Evolutionary conservation across 2,888 invertebrate genomes (phyloP).

Genomic region (Apamea anceps): DNA sequence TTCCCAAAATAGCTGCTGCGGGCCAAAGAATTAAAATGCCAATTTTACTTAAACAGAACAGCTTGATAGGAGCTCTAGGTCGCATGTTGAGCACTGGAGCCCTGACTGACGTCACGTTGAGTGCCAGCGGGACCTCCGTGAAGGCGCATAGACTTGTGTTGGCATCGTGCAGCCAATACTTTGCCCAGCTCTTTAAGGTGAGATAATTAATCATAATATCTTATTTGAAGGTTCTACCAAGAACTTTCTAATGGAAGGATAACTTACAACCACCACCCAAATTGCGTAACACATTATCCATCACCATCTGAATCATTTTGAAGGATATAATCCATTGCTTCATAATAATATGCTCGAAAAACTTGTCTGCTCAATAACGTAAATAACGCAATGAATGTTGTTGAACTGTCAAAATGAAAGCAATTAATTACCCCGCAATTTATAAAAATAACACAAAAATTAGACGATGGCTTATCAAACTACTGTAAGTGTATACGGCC

Average conservation of each 20-base stretch:
- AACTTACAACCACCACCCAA: neutral
- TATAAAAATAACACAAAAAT: no score
- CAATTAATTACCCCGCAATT: neutral
- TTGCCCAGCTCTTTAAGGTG: conserved; percentile 96
- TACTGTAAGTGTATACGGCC: neutral
- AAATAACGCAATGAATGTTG: neutral
- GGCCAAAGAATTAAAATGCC: conserved; percentile 32
- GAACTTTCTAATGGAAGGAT: neutral
- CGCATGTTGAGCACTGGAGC: conserved; percentile 94
- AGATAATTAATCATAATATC: neutral
- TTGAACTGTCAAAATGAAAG: neutral
- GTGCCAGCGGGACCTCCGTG: conserved; percentile 95
- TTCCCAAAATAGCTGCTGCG: conserved; percentile 51
- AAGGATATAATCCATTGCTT: neutral
- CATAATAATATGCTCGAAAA: neutral
- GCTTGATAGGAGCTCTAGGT: conserved; percentile 94
- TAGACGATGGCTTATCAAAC: no score
- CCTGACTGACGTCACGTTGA: conserved; percentile 96
- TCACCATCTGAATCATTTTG: neutral
- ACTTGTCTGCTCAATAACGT: neutral
- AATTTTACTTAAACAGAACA: conserved; percentile 90
- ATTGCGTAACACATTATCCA: neutral
- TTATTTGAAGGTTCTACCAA: neutral
- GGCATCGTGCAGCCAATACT: conserved; percentile 97
- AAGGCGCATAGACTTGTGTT: conserved; percentile 96